Conservation (phyloP, 2,113 vertebrate genomes). For the Prionailurus bengalensis region DNA sequence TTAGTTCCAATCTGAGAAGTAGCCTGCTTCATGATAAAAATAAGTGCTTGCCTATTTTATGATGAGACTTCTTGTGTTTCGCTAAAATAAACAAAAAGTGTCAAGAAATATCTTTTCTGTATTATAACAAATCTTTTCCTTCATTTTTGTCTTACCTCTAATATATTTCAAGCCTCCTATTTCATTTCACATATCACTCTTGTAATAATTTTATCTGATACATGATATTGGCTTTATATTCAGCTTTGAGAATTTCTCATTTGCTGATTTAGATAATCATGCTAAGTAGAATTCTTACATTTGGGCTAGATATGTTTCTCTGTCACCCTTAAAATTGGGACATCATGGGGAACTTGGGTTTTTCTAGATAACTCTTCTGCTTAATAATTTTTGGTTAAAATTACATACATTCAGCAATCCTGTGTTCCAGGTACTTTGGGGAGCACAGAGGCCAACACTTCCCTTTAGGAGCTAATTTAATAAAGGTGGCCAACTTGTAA, state of each 20-base stretch:
- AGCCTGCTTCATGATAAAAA: neutral
- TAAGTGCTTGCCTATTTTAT: neutral
- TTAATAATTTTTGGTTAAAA: constrained; percentile 1
- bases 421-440: neutral
- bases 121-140: neutral
- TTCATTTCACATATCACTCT: neutral
- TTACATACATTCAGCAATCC: neutral
- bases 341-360: neutral
- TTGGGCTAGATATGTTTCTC: neutral
- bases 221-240: neutral
- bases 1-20: neutral
- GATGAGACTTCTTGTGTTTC: neutral
- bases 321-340: neutral
- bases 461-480: neutral
- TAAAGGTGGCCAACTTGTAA: neutral
- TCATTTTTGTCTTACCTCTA: neutral
- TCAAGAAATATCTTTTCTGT: neutral
- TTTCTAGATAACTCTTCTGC: neutral
- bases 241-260: neutral
- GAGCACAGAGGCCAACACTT: neutral
- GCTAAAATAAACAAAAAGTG: neutral
- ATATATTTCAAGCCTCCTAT: neutral
- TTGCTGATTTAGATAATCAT: neutral
- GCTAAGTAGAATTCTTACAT: neutral
- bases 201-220: neutral